Percentiles rank a stretch among this genome's conserved stretches.
Evolutionary conservation across 2,888 invertebrate species (phyloP).

Genomic region (Macropis europaea): DNA sequence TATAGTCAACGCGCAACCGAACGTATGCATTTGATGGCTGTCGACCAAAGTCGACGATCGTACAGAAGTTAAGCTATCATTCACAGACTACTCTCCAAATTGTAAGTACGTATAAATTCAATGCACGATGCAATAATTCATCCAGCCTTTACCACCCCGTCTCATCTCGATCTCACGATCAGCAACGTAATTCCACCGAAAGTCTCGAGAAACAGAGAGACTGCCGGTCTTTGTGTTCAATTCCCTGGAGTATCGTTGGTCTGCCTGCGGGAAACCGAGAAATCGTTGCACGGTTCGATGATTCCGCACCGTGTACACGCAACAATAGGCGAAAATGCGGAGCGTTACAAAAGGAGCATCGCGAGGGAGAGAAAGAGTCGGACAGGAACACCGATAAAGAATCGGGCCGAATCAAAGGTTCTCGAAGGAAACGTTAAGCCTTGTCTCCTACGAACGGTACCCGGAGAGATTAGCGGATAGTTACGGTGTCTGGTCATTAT

Average conservation of each 20-base stretch:
- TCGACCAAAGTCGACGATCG: too few relatives aligned
- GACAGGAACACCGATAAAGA: conserved; percentile 58
- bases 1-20: too few relatives aligned
- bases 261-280: conserved; percentile 50
- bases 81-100: too few relatives aligned
- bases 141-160: not conserved
- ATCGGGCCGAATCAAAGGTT: conserved; percentile 61
- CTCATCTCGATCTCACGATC: not conserved
- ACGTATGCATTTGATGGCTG: too few relatives aligned
- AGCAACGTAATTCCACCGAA: conserved; percentile 9
- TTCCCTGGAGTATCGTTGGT: conserved; percentile 8
- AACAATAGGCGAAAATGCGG: conserved; percentile 66
- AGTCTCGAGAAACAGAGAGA: not conserved
- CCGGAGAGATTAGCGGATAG: conserved; percentile 59
- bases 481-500: conserved; percentile 64
- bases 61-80: too few relatives aligned
- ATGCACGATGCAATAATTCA: conserved; percentile 17
- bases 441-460: conserved; percentile 55
- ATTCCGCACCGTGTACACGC: conserved; percentile 49
- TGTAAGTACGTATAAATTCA: too few relatives aligned
- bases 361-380: conserved; percentile 33
- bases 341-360: conserved; percentile 62
- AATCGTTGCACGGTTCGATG: conserved; percentile 52
- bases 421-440: conserved; percentile 49
- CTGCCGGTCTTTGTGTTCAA: not conserved